phyloP scores from a whole-genome alignment of 30 jellyfish, hydroid and myxozoan species.

The Aurelia sp. region DNA sequence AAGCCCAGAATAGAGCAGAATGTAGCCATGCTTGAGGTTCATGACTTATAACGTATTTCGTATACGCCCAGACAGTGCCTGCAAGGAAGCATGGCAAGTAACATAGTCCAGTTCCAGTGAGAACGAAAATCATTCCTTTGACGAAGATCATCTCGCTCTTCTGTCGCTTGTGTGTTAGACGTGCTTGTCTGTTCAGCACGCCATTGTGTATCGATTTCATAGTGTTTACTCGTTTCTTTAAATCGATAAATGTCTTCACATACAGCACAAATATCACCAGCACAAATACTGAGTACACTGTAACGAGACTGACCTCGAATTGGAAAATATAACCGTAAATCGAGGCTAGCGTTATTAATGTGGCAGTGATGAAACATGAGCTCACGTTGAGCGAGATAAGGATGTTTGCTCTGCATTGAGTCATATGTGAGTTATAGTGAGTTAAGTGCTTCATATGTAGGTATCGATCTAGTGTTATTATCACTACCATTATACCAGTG shows the following conservation, averaged over 20 bases:
- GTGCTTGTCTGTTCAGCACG: not conserved
- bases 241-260: slow-evolving; percentile 18
- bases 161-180: slow-evolving; percentile 1
- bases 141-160: slow-evolving; percentile 51
- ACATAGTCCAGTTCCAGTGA: slow-evolving; percentile 24
- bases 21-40: slow-evolving; percentile 50
- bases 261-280: slow-evolving; percentile 36
- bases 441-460: slow-evolving; percentile 62
- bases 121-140: slow-evolving; percentile 57
- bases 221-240: slow-evolving; percentile 17
- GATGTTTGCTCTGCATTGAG: slow-evolving; percentile 16
- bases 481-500: slow-evolving; percentile 53
- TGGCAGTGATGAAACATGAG: slow-evolving; percentile 48
- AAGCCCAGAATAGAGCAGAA: slow-evolving; percentile 51
- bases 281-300: slow-evolving; percentile 26
- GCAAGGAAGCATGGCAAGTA: slow-evolving; percentile 58
- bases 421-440: slow-evolving; percentile 35
- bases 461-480: slow-evolving; percentile 49
- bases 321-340: slow-evolving; percentile 43
- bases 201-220: slow-evolving; percentile 2
- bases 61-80: slow-evolving; percentile 59
- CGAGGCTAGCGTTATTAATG: slow-evolving; percentile 25
- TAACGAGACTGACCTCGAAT: slow-evolving; percentile 35
- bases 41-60: slow-evolving; percentile 36
- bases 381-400: slow-evolving; percentile 18